A percentile compares a stretch with the other conserved stretches of the same genome.
Conservation (phyloP, 2,797 vertebrate genomes). For the Pachyuromys duprasi region DNA sequence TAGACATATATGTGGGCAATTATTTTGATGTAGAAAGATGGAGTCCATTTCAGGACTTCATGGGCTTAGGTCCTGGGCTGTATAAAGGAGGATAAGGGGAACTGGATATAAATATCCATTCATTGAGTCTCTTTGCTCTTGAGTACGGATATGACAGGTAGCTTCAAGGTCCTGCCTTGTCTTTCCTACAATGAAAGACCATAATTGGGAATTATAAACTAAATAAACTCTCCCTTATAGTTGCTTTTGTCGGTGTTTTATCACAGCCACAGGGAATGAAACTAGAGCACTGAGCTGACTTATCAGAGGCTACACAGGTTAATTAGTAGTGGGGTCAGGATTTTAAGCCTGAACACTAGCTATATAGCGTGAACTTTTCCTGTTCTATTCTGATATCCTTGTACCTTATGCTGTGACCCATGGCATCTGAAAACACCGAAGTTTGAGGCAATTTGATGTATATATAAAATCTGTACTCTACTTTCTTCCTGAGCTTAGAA, state of each 20-base stretch:
- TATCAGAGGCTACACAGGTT: neutral
- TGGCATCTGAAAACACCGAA: neutral
- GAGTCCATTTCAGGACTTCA: neutral
- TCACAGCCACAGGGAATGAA: neutral
- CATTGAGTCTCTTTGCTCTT: neutral
- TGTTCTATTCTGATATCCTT: neutral
- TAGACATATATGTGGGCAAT: neutral
- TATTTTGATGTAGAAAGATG: neutral
- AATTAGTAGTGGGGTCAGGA: neutral
- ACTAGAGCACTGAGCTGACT: neutral
- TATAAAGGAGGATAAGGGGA: neutral
- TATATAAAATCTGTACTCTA: neutral
- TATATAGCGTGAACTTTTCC: neutral
- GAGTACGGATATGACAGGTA: neutral
- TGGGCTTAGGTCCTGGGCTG: neutral
- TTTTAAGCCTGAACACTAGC: neutral
- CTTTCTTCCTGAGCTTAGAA: slow-evolving; percentile 30
- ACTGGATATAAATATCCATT: neutral
- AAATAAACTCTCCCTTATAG: neutral
- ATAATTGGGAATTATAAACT: neutral
- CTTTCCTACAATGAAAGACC: neutral
- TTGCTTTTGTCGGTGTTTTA: neutral
- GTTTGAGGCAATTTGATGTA: neutral
- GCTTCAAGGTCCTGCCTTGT: neutral
- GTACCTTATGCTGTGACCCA: neutral